These are phyloP conservation scores for Aurelia coerulea DNA, from an alignment of 30 jellyfish, hydroid and myxozoan species.

Conservation along the genomic window DNA sequence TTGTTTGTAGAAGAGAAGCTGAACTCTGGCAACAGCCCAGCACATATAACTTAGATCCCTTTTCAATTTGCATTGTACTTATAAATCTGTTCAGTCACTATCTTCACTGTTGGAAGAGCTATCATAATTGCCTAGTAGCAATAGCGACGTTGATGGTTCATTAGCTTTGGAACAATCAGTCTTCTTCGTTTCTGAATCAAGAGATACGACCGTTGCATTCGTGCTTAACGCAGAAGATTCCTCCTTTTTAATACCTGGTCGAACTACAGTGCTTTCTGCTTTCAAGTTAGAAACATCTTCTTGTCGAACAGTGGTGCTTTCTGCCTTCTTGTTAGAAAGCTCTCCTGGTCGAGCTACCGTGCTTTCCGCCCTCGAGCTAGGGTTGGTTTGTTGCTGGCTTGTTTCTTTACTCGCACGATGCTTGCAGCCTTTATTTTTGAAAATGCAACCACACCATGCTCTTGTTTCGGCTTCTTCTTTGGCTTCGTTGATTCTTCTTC, in stretches of 20 bases:
- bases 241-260: background rate
- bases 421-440: slow-evolving; percentile 43
- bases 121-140: slow-evolving; percentile 56
- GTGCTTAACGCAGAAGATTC: background rate
- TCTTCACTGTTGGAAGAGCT: slow-evolving; percentile 61
- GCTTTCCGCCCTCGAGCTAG: background rate
- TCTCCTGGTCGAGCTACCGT: background rate
- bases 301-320: background rate
- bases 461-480: slow-evolving; percentile 34
- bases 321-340: no score
- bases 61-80: no score
- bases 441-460: slow-evolving; percentile 48
- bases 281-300: background rate
- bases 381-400: background rate
- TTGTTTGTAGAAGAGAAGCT: no score
- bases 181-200: background rate
- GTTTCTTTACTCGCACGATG: slow-evolving; percentile 43
- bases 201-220: background rate
- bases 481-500: background rate
- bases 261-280: background rate
- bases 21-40: no score
- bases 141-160: slow-evolving; percentile 8
- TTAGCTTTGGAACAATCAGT: background rate
- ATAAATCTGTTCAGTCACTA: slow-evolving; percentile 1
- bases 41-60: no score